A percentile compares a stretch with the other conserved stretches of the same genome.
Evolutionary conservation across 2,888 invertebrate species (phyloP).

Genomic region (Hydroisotoma schaefferi): DNA sequence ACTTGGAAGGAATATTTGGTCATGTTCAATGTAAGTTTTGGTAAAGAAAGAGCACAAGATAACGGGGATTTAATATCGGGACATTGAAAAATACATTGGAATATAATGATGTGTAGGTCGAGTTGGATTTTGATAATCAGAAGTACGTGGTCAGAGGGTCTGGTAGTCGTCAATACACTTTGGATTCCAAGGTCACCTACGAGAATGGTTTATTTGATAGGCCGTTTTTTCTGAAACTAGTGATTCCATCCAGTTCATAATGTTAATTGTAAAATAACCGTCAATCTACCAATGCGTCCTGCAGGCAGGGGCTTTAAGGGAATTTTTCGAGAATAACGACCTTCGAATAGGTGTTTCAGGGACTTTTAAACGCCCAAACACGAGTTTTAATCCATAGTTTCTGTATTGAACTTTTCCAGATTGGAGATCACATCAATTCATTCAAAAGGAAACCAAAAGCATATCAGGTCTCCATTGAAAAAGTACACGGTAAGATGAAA

Average conservation of each 20-base stretch:
- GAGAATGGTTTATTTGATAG: no score
- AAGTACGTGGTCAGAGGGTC: constrained; percentile 26
- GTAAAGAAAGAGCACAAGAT: not conserved
- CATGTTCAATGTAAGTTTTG: constrained; percentile 26
- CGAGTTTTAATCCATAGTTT: not conserved
- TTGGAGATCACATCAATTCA: constrained; percentile 29
- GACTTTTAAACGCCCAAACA: not conserved
- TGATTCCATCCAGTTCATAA: no score
- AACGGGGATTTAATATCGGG: no score
- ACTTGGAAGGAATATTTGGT: constrained; percentile 35
- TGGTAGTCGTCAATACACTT: constrained; percentile 13
- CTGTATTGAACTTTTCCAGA: constrained; percentile 11
- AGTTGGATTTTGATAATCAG: constrained; percentile 16
- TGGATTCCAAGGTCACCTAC: constrained; percentile 17
- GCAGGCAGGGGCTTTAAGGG: no score
- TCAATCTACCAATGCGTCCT: no score
- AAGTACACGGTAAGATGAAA: not conserved
- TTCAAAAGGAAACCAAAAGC: constrained; percentile 26
- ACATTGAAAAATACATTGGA: not conserved
- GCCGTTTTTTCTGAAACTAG: no score
- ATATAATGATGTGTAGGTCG: not conserved
- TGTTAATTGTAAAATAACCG: no score
- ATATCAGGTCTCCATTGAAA: constrained; percentile 30
- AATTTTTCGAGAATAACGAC: no score
- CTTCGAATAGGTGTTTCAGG: not conserved